Conservation (phyloP, 2,113 vertebrate genomes). For the Vicugna pacos region DNA sequence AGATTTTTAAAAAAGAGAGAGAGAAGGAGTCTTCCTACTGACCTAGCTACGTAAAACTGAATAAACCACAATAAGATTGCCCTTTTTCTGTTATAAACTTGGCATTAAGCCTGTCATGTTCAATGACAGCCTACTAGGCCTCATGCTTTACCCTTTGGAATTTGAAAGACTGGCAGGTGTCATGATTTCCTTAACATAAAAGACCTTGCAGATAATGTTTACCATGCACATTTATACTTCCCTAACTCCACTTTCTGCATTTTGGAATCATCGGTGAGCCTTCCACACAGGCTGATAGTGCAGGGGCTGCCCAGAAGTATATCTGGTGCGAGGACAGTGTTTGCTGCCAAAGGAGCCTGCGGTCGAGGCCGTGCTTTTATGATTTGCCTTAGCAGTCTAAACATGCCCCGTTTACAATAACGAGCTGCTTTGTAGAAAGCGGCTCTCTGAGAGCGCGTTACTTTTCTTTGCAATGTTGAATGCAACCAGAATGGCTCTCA, state of each 20-base stretch:
- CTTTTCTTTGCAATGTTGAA: slow-evolving; percentile 82
- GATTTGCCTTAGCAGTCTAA: slow-evolving; percentile 87
- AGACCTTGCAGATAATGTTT: slow-evolving; percentile 89
- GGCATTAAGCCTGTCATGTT: slow-evolving; percentile 99
- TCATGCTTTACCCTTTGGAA: slow-evolving; percentile 96
- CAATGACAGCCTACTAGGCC: slow-evolving; percentile 98
- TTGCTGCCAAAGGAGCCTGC: slow-evolving; percentile 82
- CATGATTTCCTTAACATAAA: slow-evolving; percentile 93
- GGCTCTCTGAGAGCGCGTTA: slow-evolving; percentile 86
- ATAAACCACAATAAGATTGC: slow-evolving; percentile 99
- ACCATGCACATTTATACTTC: slow-evolving; percentile 83
- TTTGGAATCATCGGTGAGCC: slow-evolving; percentile 76
- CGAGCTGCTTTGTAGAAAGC: slow-evolving; percentile 86
- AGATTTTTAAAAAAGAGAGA: slow-evolving; percentile 86
- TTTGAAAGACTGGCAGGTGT: slow-evolving; percentile 97
- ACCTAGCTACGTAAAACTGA: slow-evolving; percentile 97
- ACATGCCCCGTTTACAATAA: slow-evolving; percentile 87
- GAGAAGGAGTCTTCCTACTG: slow-evolving; percentile 92
- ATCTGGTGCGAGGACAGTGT: slow-evolving; percentile 84
- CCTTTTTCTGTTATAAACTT: slow-evolving; percentile 98
- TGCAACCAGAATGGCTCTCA: slow-evolving; percentile 81
- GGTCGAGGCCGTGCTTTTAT: slow-evolving; percentile 83
- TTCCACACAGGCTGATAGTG: slow-evolving; percentile 74
- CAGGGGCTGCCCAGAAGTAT: slow-evolving; percentile 80
- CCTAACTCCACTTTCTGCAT: slow-evolving; percentile 78